These are phyloP conservation scores for Rhombomys opimus DNA, from an alignment of 2,113 vertebrate species.

Conservation along the genomic window DNA sequence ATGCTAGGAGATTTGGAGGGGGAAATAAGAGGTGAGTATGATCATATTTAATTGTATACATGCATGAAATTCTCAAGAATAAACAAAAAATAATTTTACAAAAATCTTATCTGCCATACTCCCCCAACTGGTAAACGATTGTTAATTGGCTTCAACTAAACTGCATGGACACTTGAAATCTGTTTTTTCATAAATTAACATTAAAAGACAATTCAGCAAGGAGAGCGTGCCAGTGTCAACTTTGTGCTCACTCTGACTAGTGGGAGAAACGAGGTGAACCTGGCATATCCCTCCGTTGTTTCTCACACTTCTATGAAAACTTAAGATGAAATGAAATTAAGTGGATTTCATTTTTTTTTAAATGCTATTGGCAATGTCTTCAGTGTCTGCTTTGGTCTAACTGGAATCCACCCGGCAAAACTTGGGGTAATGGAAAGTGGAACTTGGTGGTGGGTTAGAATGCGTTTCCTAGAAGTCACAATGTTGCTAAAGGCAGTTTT, in stretches of 20 bases:
- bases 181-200: background rate
- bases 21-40: background rate
- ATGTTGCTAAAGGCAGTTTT: background rate
- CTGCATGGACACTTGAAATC: background rate
- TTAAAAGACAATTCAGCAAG: background rate
- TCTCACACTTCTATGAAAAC: background rate
- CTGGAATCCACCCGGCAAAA: background rate
- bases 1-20: background rate
- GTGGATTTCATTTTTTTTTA: background rate
- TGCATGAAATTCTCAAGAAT: background rate
- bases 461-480: background rate
- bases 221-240: background rate
- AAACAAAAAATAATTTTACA: background rate
- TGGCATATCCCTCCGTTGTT: background rate
- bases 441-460: rapidly evolving
- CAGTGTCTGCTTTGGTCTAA: background rate
- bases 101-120: background rate
- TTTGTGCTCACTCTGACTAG: background rate
- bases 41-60: background rate
- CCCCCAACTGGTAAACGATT: background rate
- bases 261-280: background rate
- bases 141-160: background rate
- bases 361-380: background rate
- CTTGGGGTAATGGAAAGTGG: background rate
- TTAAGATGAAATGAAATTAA: background rate